Percentiles rank a stretch among this genome's conserved stretches.
Evolutionary conservation across 1,140 invertebrate species (phyloP).

Genomic region (Heliconius himera): DNA sequence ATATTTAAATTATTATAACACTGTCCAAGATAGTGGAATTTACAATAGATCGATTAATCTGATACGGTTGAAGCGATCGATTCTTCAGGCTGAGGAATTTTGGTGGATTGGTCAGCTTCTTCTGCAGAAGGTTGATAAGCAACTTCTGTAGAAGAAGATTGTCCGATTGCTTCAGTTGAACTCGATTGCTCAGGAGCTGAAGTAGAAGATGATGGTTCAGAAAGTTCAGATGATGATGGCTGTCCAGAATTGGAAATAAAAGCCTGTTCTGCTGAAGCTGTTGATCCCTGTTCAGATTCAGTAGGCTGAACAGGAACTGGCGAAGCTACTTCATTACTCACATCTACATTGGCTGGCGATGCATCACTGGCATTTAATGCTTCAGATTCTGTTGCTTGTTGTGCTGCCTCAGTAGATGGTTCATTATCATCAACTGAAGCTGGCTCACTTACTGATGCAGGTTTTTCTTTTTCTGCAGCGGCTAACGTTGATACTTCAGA

Average conservation of each 20-base stretch:
- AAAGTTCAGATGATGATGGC: constrained; percentile 38
- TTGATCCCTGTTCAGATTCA: constrained; percentile 34
- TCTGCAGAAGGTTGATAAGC: constrained; percentile 36
- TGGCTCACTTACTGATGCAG: not conserved
- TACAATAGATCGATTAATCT: constrained; percentile 32
- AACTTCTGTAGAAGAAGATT: constrained; percentile 34
- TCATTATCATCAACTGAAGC: not conserved
- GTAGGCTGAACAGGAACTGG: constrained; percentile 30
- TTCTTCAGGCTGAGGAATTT: constrained; percentile 34
- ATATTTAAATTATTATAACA: constrained; percentile 32
- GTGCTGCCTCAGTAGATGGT: constrained; percentile 10
- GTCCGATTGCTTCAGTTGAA: constrained; percentile 36
- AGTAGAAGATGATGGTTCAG: constrained; percentile 43
- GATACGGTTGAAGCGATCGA: constrained; percentile 37
- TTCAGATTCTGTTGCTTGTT: constrained; percentile 18
- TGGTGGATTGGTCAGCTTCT: constrained; percentile 31
- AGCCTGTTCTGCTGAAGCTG: constrained; percentile 35
- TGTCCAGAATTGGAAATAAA: constrained; percentile 31
- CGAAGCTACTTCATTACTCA: constrained; percentile 33
- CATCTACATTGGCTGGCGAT: constrained; percentile 25
- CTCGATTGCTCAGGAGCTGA: constrained; percentile 44
- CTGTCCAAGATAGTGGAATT: constrained; percentile 18
- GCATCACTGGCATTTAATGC: constrained; percentile 1
- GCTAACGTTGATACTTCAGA: not conserved
- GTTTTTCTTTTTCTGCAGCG: not conserved